Evolutionary conservation across 2,888 invertebrate genomes (phyloP), one percentile per base, ranked within the genome.

Genomic region (Ophion costatus): DNA sequence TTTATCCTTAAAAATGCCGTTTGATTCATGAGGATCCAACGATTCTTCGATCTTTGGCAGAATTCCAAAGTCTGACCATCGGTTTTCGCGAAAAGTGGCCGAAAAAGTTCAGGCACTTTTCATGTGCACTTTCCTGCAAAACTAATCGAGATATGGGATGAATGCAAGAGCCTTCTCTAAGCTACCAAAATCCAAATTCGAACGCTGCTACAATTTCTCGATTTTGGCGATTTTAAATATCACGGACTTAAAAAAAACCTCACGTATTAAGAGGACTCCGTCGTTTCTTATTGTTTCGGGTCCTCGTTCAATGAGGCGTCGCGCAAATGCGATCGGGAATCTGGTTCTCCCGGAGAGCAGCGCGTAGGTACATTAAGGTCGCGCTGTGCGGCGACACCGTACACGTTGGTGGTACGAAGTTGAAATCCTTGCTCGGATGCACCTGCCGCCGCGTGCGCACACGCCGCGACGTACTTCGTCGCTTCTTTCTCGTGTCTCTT

Each of bases 391-490:
- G 51, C 51, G 14, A 51, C 51, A 51, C 14, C 51, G 51, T 51
- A 51, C 51, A 51, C 51, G 51, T 11, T 29, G 56, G 57, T 24
- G 61, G 61, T 74, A 64, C 59, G 61, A 80, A 83, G 76, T 51
- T 51, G 51, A 51, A 84, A 80, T 84, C 84, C 84, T 84, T 84
- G 84, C 69, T 57, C 74, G 73, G 80, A 70, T 84, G 84, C 84
- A 84, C 84, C 84, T 84, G 84, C 84, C 70, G 51, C 51, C 51
- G 17, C 51, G 51, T 51, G 17, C 51, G 51, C 51, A 17, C 51
- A 14, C 17, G 17, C 51, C 51, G 11, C 51, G 51, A 51, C 42
- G 80, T 67, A 74, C 14, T 17, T 29, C 17, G 63, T 14, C 29
- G 63, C 63, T 63, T 24, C 24, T 17, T 17, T 51, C 51, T 11